A percentile compares a stretch with the other conserved stretches of the same genome.
These are phyloP conservation scores for Lasioglossum baleicum DNA, from an alignment of 1,140 invertebrate genomes.

Conservation along the genomic window DNA sequence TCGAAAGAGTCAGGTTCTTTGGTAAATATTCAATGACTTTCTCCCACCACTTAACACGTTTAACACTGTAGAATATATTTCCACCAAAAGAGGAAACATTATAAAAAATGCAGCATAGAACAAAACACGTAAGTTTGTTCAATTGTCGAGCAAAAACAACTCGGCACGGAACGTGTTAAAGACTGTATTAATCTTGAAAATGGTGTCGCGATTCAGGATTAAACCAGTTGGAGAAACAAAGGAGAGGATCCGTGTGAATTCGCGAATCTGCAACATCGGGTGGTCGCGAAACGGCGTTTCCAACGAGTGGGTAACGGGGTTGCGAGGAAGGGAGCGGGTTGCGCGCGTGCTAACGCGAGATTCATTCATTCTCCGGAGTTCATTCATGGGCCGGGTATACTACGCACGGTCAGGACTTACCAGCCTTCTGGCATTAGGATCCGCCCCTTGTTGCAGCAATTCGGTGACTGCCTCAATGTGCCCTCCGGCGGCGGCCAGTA, in stretches of 20 bases:
- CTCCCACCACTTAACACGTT: too few species aligned
- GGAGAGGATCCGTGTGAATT: not conserved
- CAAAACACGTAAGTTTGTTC: too few species aligned
- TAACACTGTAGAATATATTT: too few species aligned
- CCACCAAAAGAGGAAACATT: too few species aligned
- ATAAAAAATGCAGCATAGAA: too few species aligned
- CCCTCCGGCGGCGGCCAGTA: conserved; percentile 93
- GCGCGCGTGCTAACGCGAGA: conserved; percentile 23
- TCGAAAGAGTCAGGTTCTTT: too few species aligned
- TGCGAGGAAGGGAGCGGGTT: conserved; percentile 12
- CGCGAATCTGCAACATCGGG: not conserved
- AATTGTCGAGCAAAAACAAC: too few species aligned
- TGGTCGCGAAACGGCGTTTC: not conserved
- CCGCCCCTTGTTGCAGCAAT: conserved; percentile 92
- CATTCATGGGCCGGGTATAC: conserved; percentile 29
- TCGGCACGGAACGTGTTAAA: too few species aligned
- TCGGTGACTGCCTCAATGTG: conserved; percentile 92
- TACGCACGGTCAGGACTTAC: conserved; percentile 80
- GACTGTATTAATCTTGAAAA: too few species aligned
- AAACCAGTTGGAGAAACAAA: too few species aligned
- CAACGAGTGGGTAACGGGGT: conserved; percentile 25
- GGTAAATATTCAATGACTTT: too few species aligned
- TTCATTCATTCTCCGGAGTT: conserved; percentile 41
- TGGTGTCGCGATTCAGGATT: too few species aligned
- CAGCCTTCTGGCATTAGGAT: conserved; percentile 89